Conservation (phyloP, 1,140 invertebrate genomes). For the Euschistus heros region DNA sequence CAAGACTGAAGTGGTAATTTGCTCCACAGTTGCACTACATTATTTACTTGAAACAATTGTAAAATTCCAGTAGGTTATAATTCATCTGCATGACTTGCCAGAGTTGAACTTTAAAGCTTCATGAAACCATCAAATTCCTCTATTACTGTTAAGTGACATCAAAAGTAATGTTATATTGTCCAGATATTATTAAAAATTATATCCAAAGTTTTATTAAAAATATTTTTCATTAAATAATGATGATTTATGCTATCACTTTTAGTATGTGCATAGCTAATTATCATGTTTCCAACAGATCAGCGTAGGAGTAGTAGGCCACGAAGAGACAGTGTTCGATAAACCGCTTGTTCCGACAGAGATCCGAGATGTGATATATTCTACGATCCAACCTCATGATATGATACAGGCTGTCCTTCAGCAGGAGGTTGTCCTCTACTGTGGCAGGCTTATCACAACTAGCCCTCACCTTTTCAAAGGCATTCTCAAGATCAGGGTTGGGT, state of each 20-base stretch:
- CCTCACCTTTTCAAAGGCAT: slow-evolving; percentile 92
- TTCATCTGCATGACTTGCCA: no score
- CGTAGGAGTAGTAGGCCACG: slow-evolving; percentile 85
- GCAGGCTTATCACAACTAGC: slow-evolving; percentile 80
- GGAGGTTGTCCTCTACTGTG: slow-evolving; percentile 89
- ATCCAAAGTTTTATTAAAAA: no score
- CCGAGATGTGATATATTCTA: slow-evolving; percentile 71
- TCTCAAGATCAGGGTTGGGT: slow-evolving; percentile 88
- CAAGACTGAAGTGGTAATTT: no score
- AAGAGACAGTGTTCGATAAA: slow-evolving; percentile 92
- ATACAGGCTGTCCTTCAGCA: slow-evolving; percentile 94
- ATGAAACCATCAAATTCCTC: no score
- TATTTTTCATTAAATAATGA: no score
- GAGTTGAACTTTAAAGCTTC: no score
- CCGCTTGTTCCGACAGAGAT: slow-evolving; percentile 92
- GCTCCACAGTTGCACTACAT: no score
- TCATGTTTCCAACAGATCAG: slow-evolving; percentile 55
- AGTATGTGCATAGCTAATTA: not conserved
- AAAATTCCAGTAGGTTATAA: no score
- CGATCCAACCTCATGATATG: slow-evolving; percentile 77
- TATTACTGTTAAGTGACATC: no score
- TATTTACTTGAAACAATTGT: no score
- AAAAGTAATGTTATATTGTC: no score
- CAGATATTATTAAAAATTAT: no score
- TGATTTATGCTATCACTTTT: not conserved